These are phyloP conservation scores for Anguilla megastoma DNA, from an alignment of 2,797 vertebrate genomes.

Conservation along the genomic window DNA sequence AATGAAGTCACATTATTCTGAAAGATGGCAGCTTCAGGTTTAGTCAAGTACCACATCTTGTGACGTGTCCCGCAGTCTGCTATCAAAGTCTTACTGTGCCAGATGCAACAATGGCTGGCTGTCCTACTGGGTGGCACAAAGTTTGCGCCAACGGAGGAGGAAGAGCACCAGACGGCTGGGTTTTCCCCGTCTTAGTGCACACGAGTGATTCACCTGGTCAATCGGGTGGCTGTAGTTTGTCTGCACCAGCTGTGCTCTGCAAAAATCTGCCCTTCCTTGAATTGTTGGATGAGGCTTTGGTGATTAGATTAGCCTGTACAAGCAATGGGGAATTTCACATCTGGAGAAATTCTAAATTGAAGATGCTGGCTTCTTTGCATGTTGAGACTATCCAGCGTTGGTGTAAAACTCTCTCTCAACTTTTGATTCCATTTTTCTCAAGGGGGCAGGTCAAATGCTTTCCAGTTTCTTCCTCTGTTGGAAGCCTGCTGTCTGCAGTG, in stretches of 20 bases:
- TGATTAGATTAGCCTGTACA: background rate
- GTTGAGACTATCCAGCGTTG: background rate
- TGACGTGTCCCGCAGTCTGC: background rate
- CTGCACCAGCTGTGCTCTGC: background rate
- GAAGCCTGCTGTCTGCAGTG: background rate
- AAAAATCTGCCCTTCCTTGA: background rate
- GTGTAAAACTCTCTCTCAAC: background rate
- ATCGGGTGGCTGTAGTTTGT: background rate
- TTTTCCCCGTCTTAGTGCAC: background rate
- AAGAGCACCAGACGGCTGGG: background rate
- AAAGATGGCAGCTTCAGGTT: background rate
- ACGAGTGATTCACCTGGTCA: background rate
- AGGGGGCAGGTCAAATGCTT: background rate
- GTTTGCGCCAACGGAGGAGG: background rate
- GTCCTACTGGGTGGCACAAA: background rate
- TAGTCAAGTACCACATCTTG: background rate
- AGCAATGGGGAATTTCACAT: background rate
- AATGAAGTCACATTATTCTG: background rate
- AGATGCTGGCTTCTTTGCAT: background rate
- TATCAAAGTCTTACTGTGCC: background rate
- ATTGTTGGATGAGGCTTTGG: background rate
- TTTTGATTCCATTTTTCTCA: background rate
- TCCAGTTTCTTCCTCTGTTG: background rate
- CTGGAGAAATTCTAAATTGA: background rate
- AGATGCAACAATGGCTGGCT: background rate